Percentiles rank a stretch among this genome's conserved stretches.
phyloP scores from a whole-genome alignment of 2,888 invertebrate genomes.

The Chymomyza fuscimana region DNA sequence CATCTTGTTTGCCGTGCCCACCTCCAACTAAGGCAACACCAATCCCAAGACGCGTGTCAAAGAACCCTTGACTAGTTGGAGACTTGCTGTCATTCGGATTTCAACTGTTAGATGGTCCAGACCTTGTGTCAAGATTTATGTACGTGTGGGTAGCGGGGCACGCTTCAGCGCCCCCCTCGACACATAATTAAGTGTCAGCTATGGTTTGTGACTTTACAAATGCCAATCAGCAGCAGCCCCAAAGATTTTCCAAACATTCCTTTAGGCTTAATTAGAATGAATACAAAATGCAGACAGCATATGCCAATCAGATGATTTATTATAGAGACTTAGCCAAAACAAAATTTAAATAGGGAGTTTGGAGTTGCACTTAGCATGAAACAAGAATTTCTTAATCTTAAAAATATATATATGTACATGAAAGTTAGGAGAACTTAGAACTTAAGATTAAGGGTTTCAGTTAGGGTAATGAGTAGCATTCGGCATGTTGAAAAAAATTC shows the following conservation, averaged over 20 bases:
- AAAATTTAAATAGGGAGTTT: neutral
- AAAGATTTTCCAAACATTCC: slow-evolving; percentile 2
- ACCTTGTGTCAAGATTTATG: slow-evolving; percentile 55
- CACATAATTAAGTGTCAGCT: slow-evolving; percentile 75
- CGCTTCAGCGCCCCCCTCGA: slow-evolving; percentile 31
- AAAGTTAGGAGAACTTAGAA: too few relatives aligned
- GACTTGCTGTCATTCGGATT: slow-evolving; percentile 8
- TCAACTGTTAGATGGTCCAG: neutral
- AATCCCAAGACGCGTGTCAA: slow-evolving; percentile 16
- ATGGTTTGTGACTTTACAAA: slow-evolving; percentile 69
- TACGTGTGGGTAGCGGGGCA: slow-evolving; percentile 2
- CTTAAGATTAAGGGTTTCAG: too few relatives aligned
- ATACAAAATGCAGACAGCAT: slow-evolving; percentile 9
- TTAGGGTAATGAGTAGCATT: too few relatives aligned
- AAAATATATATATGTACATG: neutral
- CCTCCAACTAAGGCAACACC: neutral
- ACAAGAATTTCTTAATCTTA: neutral
- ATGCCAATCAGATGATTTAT: slow-evolving; percentile 55
- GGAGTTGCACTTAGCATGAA: too few relatives aligned
- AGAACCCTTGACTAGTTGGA: slow-evolving; percentile 45
- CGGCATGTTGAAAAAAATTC: too few relatives aligned
- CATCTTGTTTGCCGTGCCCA: slow-evolving; percentile 20
- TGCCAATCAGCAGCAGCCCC: slow-evolving; percentile 60
- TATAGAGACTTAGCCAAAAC: slow-evolving; percentile 24
- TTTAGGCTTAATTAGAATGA: slow-evolving; percentile 18